Base-by-base conservation (phyloP, 1,140 invertebrate species). In the Hypothenemus hampei region DNA sequence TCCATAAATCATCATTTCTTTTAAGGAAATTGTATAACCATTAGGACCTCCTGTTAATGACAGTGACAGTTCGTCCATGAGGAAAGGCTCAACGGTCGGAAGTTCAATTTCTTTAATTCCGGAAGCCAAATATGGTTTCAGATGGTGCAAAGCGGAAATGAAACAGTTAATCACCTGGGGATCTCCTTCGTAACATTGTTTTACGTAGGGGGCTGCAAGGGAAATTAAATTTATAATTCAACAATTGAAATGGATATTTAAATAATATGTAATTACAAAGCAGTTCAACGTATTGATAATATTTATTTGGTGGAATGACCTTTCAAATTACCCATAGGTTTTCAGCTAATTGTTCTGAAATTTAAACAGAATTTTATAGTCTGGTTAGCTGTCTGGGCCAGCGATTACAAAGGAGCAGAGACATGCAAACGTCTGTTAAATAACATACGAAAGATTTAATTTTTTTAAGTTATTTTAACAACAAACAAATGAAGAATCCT, bases 71-170 rank as follows among this genome's bases (percentile, higher is more conserved):
- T 81, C 77, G 59, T 85, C 82, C 78, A 86, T 83, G 55, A 75
- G 76, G 67, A 86, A 86, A 0, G 84, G 84, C 64, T 86, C 84
- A 8, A 85, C 78, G 1, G 82, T 74, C 26, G 83, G 84, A 59
- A 86, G 69, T 68, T 83, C 74, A 33, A 86, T 85, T 68, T 85
- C 83, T 24, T 80, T 75, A 64, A 86, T 86, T 33, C 84, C 84
- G 19, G 62, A 70, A n/a, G 75, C 75, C 35, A 86, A 64, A 63
- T 80, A 86, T 1, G 84, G 83, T 59, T 73, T 73, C 40, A 86
- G 65, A 67, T 85, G 81, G 51, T 85, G 78, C 3, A 86, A 65
- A 7, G 81, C 72, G 21, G 69, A 67, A 20, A 79, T 80, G 40
- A 85, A 72, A 60, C 84, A 86, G n/a, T 77, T 64, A 29, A 78